Percentiles rank a stretch among this genome's conserved stretches.
Conservation (phyloP, 2,888 invertebrate species). For the Trachelus troglodyta region DNA sequence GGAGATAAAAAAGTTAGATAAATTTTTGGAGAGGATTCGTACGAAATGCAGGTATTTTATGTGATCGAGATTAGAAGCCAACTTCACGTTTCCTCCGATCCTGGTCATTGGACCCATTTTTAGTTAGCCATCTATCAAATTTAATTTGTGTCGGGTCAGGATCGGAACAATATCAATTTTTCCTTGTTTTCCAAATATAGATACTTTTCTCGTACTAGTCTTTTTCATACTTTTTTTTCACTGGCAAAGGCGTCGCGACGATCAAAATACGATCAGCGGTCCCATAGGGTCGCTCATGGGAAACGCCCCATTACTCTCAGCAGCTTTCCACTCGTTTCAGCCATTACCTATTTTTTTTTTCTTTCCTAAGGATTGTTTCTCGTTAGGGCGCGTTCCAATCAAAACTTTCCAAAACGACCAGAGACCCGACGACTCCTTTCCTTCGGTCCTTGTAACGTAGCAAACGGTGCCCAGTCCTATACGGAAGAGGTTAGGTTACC, state of each 20-base stretch:
- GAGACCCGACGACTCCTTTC: not conserved
- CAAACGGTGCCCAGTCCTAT: not conserved
- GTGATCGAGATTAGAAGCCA: not conserved
- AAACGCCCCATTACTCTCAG: not conserved
- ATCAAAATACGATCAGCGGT: not conserved
- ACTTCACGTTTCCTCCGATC: not conserved
- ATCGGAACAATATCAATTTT: not conserved
- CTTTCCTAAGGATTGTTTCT: not conserved
- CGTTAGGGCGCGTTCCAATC: not conserved
- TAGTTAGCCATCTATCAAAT: not conserved
- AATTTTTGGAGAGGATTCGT: not conserved
- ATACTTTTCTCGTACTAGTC: not conserved
- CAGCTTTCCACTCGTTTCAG: not conserved
- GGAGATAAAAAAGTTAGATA: not conserved
- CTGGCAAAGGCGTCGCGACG: not conserved
- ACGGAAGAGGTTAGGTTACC: not conserved
- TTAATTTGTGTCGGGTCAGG: not conserved
- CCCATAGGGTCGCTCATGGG: not conserved
- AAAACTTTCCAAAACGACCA: not conserved
- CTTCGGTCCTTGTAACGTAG: not conserved
- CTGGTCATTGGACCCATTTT: too few relatives aligned
- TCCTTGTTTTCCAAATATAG: not conserved
- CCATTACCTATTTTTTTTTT: too few relatives aligned
- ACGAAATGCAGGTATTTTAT: not conserved
- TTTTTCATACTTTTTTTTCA: not conserved